These are phyloP conservation scores for Azemiops feae DNA, from an alignment of 2,113 vertebrate genomes.

Conservation along the genomic window DNA sequence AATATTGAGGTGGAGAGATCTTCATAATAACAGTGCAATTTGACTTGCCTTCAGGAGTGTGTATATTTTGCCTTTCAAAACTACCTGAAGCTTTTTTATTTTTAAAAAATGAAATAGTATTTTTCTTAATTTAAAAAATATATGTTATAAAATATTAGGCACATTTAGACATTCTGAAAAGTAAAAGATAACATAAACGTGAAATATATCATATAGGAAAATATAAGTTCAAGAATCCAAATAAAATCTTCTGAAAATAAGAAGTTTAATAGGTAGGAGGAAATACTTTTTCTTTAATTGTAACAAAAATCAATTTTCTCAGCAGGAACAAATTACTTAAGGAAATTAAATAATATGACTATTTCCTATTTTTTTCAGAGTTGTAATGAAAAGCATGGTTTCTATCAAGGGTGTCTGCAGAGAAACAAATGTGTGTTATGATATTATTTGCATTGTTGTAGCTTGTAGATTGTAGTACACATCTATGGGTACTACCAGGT, in stretches of 20 bases:
- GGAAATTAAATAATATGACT: neutral
- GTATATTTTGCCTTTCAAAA: constrained; percentile 3
- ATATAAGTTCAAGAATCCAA: neutral
- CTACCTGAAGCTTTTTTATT: neutral
- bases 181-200: neutral
- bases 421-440: neutral
- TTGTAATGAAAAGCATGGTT: neutral
- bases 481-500: neutral
- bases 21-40: neutral
- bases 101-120: constrained; percentile 12
- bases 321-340: neutral
- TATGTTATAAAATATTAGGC: neutral
- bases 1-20: neutral
- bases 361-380: neutral
- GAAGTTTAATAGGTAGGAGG: neutral
- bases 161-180: neutral
- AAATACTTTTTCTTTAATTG: neutral
- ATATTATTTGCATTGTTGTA: neutral
- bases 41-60: neutral
- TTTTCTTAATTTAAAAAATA: constrained; percentile 14
- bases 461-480: neutral
- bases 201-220: neutral
- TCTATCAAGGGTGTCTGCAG: neutral
- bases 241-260: neutral
- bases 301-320: neutral